phyloP scores from a whole-genome alignment of 2,888 invertebrate species.

The Drosophila lutescens region DNA sequence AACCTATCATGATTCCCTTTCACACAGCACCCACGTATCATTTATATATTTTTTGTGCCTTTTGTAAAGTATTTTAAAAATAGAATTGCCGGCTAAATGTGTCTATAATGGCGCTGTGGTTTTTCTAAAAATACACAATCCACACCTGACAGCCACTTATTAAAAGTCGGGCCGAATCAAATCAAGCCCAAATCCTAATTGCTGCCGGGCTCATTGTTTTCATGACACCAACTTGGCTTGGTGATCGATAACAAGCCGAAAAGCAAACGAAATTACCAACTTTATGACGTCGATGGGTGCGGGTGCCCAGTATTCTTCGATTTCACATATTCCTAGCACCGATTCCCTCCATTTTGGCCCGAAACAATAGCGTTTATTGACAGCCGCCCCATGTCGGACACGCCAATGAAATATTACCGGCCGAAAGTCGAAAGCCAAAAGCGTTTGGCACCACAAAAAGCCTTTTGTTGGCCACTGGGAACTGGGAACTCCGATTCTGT shows the following conservation, averaged over 20 bases:
- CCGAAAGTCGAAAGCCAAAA: slow-evolving; percentile 20
- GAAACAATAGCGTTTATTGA: slow-evolving; percentile 58
- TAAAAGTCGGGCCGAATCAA: neutral
- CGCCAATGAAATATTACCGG: slow-evolving; percentile 70
- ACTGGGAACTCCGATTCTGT: slow-evolving; percentile 75
- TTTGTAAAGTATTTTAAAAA: slow-evolving; percentile 61
- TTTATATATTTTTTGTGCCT: slow-evolving; percentile 12
- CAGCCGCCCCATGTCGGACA: slow-evolving; percentile 68
- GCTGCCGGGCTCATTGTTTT: slow-evolving; percentile 39
- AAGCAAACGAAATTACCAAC: slow-evolving; percentile 50
- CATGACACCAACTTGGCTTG: slow-evolving; percentile 32
- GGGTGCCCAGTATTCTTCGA: slow-evolving; percentile 33
- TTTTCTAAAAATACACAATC: slow-evolving; percentile 71
- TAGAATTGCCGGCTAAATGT: slow-evolving; percentile 70
- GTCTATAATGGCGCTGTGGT: slow-evolving; percentile 67
- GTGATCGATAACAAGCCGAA: slow-evolving; percentile 36
- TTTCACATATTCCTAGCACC: slow-evolving; percentile 3
- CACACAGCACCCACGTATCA: slow-evolving; percentile 19
- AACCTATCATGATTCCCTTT: slow-evolving; percentile 13
- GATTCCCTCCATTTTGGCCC: slow-evolving; percentile 2
- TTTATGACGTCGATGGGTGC: slow-evolving; percentile 70
- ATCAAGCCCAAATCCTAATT: slow-evolving; percentile 42
- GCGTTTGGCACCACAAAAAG: slow-evolving; percentile 52
- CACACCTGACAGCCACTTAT: slow-evolving; percentile 47
- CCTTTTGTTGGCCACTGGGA: slow-evolving; percentile 61